phyloP scores from a whole-genome alignment of 2,888 invertebrate species.

The Apoda limacodes region DNA sequence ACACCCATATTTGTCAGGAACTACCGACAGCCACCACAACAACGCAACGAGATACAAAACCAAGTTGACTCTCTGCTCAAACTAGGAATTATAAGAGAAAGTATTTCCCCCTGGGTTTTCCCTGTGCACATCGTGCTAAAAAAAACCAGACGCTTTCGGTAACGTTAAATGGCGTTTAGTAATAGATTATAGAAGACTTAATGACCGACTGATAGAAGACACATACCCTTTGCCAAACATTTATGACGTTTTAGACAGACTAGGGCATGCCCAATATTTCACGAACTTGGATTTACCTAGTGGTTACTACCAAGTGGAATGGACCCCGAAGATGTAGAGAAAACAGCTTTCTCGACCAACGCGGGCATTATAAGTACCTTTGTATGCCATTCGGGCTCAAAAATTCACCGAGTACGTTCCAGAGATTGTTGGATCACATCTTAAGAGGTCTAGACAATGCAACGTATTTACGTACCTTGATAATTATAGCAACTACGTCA shows the following conservation, averaged over 20 bases:
- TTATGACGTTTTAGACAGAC: conserved; percentile 21
- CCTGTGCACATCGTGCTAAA: no score
- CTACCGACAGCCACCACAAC: conserved; percentile 17
- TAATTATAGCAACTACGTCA: conserved; percentile 20
- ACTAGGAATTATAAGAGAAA: no score
- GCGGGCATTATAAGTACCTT: conserved; percentile 27
- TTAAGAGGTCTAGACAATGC: conserved; percentile 24
- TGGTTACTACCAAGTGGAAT: conserved; percentile 22
- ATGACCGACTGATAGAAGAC: conserved; percentile 20
- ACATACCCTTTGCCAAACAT: no score
- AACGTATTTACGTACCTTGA: conserved; percentile 26
- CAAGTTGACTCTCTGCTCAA: conserved; percentile 18
- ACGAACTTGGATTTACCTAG: conserved; percentile 22
- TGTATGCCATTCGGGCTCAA: conserved; percentile 28
- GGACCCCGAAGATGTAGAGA: conserved; percentile 18
- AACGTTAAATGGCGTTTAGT: conserved; percentile 20
- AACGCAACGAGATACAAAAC: conserved; percentile 18
- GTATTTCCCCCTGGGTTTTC: no score
- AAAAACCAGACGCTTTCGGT: conserved; percentile 21
- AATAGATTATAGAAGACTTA: conserved; percentile 18
- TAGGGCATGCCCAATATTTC: conserved; percentile 21
- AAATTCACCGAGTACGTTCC: conserved; percentile 27
- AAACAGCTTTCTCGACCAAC: conserved; percentile 23
- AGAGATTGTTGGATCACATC: conserved; percentile 26
- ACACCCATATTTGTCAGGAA: conserved; percentile 18